Conservation (phyloP, 2,888 invertebrate species). For the Dryocosmus kuriphilus region DNA sequence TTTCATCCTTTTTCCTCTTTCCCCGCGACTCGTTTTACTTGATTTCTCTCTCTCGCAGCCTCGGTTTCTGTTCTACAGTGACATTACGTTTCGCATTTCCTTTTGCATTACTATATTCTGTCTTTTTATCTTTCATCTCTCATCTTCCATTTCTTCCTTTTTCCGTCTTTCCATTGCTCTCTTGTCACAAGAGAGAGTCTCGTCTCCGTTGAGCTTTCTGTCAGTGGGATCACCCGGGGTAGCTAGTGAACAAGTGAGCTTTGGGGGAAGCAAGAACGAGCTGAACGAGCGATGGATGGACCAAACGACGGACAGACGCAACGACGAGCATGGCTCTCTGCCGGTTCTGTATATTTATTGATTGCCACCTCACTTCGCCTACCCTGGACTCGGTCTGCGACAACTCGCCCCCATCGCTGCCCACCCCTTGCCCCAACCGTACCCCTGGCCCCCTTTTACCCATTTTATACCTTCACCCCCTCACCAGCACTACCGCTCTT, state of each 20-base stretch:
- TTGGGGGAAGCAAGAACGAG: constrained; percentile 67
- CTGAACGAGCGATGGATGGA: constrained; percentile 50
- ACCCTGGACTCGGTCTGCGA: constrained; percentile 62
- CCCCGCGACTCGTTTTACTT: constrained; percentile 48
- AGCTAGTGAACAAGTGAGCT: constrained; percentile 59
- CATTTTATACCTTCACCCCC: constrained; percentile 27
- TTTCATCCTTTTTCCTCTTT: constrained; percentile 43
- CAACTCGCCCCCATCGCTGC: constrained; percentile 10
- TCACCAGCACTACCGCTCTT: constrained; percentile 43
- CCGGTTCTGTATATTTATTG: constrained; percentile 77
- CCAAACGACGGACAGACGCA: constrained; percentile 59
- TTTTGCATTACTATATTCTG: constrained; percentile 10
- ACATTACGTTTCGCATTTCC: constrained; percentile 43
- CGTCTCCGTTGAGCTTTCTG: constrained; percentile 47
- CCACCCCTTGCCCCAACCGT: constrained; percentile 13
- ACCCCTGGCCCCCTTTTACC: constrained; percentile 40
- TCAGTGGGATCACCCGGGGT: constrained; percentile 36
- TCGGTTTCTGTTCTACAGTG: constrained; percentile 40
- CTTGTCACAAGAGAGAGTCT: constrained; percentile 37
- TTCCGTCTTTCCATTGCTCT: constrained; percentile 3
- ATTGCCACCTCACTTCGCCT: constrained; percentile 75
- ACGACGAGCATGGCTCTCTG: constrained; percentile 61
- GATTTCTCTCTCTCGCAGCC: constrained; percentile 34
- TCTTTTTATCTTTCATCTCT: background rate
- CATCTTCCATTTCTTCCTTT: background rate